A percentile compares a stretch with the other conserved stretches of the same genome.
Evolutionary conservation across 1,140 invertebrate species (phyloP).

Genomic region (Drosophila chauvacae): DNA sequence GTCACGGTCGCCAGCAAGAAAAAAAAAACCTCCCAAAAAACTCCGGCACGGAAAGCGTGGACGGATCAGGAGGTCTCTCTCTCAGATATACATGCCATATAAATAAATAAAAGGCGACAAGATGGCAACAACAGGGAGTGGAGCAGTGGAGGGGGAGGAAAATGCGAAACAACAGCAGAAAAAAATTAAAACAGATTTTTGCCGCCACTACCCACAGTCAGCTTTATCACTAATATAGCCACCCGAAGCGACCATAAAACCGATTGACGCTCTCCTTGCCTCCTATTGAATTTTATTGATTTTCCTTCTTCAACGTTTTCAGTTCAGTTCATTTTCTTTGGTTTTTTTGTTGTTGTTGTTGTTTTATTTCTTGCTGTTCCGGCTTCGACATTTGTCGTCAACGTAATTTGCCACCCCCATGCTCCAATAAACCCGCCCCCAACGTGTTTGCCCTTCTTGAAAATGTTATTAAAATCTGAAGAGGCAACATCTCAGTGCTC

Average conservation of each 20-base stretch:
- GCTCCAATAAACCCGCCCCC: slow-evolving; percentile 46
- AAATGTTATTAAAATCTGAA: slow-evolving; percentile 53
- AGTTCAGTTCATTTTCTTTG: slow-evolving; percentile 17
- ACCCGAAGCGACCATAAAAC: slow-evolving; percentile 67
- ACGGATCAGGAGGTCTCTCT: slow-evolving; percentile 18
- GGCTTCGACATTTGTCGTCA: slow-evolving; percentile 63
- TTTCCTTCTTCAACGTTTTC: slow-evolving; percentile 52
- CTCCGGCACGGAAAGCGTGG: slow-evolving; percentile 2
- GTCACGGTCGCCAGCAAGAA: neutral
- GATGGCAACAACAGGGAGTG: slow-evolving; percentile 4
- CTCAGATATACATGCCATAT: slow-evolving; percentile 36
- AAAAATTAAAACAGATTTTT: slow-evolving; percentile 76
- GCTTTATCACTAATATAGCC: slow-evolving; percentile 52
- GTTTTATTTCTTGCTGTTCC: slow-evolving; percentile 4
- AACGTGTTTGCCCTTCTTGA: slow-evolving; percentile 41
- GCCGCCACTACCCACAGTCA: slow-evolving; percentile 35
- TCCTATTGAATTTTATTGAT: slow-evolving; percentile 80
- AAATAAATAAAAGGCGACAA: slow-evolving; percentile 54
- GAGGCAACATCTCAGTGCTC: slow-evolving; percentile 19
- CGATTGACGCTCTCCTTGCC: slow-evolving; percentile 56
- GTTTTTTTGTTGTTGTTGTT: slow-evolving; percentile 1
- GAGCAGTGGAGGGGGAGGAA: too few relatives aligned
- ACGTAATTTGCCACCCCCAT: slow-evolving; percentile 64
- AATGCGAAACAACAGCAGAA: slow-evolving; percentile 22
- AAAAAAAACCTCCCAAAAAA: slow-evolving; percentile 2